Base-by-base conservation (phyloP, 2,113 vertebrate species). In the Rhabdomys dilectus region DNA sequence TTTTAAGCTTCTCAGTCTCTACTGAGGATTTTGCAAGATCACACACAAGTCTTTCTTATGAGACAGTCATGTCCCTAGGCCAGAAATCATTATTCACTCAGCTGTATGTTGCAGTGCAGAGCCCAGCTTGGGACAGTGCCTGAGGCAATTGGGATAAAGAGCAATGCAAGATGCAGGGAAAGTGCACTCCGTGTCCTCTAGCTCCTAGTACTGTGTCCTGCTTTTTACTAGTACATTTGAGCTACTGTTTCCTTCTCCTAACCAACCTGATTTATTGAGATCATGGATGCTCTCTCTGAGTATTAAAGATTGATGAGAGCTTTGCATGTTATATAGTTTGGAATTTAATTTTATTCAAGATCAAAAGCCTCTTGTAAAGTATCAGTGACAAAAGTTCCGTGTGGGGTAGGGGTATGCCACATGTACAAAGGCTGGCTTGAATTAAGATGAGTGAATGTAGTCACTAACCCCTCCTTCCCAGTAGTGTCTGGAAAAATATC, bases 111-210 rank as follows among this genome's bases (percentile, higher is more conserved):
- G 29, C 5, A 62, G 42, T 36, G 29, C 62, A 36, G 62, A 31
- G 45, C 45, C 34, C 17, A 26, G 31, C 3, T 85, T 75, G 8
- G 29, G 36, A 36, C 45, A 80, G 34, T 45, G 34, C 31, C 4
- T 26, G n/a, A 19, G 11, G 39, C 51, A 53, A 68, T 8, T 68
- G 21, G 34, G 2, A 56, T 15, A 48, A 51, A 42, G 45, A 88
- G 10, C 15, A n/a, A 19, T 4, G 24, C 1, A 6, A 4, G 13
- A n/a, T 58, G 1, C 29, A 4, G 34, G 31, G n/a, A 86, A 7
- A 29, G 24, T 72, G 34, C 24, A 1, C 22, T 56, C 48, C 34
- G 0, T 34, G 17, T n/a, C 48, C 24, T 19, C 10, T 36, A 17
- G 17, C 39, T 81, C 39, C 87, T 64, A 70, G 34, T 76, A 48